Evolutionary conservation across 2,797 vertebrate genomes (phyloP).

Genomic region (Rhinoraja longicauda): DNA sequence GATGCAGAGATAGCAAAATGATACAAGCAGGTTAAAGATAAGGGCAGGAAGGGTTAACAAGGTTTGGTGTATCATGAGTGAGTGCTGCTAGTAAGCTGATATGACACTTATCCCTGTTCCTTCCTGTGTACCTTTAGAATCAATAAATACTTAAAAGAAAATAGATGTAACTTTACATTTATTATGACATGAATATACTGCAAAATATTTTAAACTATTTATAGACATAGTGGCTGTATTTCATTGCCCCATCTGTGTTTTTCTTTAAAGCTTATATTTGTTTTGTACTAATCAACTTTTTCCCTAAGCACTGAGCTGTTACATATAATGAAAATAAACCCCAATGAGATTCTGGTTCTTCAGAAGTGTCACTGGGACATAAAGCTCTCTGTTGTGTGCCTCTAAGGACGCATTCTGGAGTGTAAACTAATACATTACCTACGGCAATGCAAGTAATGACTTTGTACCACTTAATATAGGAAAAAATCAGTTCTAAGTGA

Average conservation of each 20-base stretch:
- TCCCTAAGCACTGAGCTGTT: neutral
- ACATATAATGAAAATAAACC: slow-evolving; percentile 24
- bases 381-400: slow-evolving; percentile 26
- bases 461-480: slow-evolving; percentile 30
- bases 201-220: neutral
- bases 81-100: neutral
- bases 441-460: slow-evolving; percentile 37
- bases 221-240: neutral
- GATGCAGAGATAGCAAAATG: neutral
- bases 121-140: neutral
- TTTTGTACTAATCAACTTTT: slow-evolving; percentile 34
- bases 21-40: too few relatives aligned
- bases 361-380: slow-evolving; percentile 29
- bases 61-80: too few relatives aligned
- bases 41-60: too few relatives aligned
- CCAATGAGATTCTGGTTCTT: slow-evolving; percentile 32
- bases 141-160: neutral
- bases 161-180: neutral
- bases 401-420: slow-evolving; percentile 20
- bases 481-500: slow-evolving; percentile 37
- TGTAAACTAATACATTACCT: slow-evolving; percentile 39
- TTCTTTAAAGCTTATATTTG: slow-evolving; percentile 33
- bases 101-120: neutral
- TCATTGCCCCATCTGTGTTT: slow-evolving; percentile 17
- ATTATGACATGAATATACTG: neutral